Evolutionary conservation across 23 tunicate species (phyloP).

Genomic region (Botrylloides violaceus): DNA sequence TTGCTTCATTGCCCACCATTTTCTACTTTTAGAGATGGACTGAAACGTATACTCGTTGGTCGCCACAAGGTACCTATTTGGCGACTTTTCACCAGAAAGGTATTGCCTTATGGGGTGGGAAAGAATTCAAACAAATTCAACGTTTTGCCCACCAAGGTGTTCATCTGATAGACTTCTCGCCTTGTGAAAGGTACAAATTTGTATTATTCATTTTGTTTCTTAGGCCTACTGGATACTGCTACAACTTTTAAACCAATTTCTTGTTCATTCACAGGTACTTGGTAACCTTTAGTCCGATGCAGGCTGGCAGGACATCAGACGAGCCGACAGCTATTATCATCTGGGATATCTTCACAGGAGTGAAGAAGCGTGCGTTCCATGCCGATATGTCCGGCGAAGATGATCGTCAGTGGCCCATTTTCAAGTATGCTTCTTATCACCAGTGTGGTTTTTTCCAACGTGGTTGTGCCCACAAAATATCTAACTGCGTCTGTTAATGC

Average conservation of each 20-base stretch:
- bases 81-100: constrained; percentile 91
- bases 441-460: too few relatives aligned
- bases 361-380: constrained; percentile 60
- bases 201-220: too few relatives aligned
- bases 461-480: too few relatives aligned
- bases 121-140: constrained; percentile 71
- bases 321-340: constrained; percentile 57
- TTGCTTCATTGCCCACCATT: too few relatives aligned
- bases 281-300: constrained; percentile 90
- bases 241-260: too few relatives aligned
- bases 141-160: constrained; percentile 79
- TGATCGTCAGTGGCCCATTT: constrained; percentile 88
- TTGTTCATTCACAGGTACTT: constrained; percentile 53
- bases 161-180: constrained; percentile 87
- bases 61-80: constrained; percentile 76
- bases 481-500: too few relatives aligned
- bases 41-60: constrained; percentile 87
- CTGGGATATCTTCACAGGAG: constrained; percentile 83
- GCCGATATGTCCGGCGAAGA: constrained; percentile 81
- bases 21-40: constrained; percentile 99
- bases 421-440: constrained; percentile 69
- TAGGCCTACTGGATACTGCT: too few relatives aligned
- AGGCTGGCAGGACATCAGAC: constrained; percentile 38
- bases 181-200: constrained; percentile 87
- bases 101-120: constrained; percentile 90